These are phyloP conservation scores for Phania funesta DNA, from an alignment of 2,888 invertebrate species.

Conservation along the genomic window DNA sequence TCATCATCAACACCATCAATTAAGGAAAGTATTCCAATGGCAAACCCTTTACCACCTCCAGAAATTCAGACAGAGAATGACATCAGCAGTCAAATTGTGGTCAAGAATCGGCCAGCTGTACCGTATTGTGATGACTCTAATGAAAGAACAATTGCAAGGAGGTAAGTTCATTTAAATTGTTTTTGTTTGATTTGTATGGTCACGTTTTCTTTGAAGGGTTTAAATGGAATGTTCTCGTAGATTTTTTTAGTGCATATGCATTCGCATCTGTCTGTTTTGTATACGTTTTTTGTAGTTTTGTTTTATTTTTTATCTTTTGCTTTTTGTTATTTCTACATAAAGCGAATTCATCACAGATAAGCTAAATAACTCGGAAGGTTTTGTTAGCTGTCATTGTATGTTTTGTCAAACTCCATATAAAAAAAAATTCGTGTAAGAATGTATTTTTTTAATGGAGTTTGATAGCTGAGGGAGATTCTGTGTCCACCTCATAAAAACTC, in stretches of 20 bases:
- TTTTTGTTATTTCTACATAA: no score
- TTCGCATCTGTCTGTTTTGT: neutral
- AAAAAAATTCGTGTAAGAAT: no score
- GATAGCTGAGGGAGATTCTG: no score
- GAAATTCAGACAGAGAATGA: neutral
- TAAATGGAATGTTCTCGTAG: conserved; percentile 51
- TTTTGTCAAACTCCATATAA: no score
- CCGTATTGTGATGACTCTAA: conserved; percentile 76
- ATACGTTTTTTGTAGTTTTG: neutral
- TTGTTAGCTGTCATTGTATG: no score
- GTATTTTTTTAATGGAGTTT: no score
- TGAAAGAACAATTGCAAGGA: conserved; percentile 77
- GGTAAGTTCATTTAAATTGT: conserved; percentile 71
- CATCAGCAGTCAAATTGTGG: conserved; percentile 18
- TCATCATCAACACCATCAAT: conserved; percentile 24
- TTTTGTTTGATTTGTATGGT: neutral
- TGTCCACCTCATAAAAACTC: no score
- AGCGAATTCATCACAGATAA: no score
- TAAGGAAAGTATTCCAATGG: neutral
- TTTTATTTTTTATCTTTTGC: conserved; percentile 23
- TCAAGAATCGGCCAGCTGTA: conserved; percentile 68
- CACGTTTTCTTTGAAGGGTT: neutral
- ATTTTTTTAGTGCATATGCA: neutral
- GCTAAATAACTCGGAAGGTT: no score
- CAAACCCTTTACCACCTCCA: neutral